Evolutionary conservation across 2,797 vertebrate genomes (phyloP).

Genomic region (Dallia pectoralis): DNA sequence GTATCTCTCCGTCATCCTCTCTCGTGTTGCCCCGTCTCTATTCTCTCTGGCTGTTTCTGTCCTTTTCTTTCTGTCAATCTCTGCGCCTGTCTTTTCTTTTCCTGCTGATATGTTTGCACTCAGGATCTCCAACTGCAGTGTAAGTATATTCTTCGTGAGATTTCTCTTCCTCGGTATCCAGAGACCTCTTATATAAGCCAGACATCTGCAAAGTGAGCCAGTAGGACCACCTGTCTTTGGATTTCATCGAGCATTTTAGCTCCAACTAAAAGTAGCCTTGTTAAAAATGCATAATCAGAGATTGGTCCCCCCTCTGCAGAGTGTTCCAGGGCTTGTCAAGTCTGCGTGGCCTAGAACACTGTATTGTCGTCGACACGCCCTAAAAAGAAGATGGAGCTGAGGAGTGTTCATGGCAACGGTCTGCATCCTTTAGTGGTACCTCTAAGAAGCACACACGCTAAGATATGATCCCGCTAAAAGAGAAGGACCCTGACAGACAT

Average conservation of each 20-base stretch:
- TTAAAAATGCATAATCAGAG: constrained; percentile 19
- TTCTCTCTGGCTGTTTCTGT: not conserved
- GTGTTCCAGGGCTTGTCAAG: constrained; percentile 9
- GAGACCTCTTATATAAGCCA: constrained; percentile 14
- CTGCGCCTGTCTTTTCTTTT: not conserved
- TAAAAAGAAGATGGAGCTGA: constrained; percentile 37
- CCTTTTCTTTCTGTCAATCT: constrained; percentile 1
- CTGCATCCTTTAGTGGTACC: constrained; percentile 24
- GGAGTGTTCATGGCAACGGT: constrained; percentile 31
- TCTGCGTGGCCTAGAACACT: constrained; percentile 29
- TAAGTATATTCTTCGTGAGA: not conserved
- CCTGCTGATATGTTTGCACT: not conserved
- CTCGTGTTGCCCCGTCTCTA: constrained; percentile 14
- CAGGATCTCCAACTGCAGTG: not conserved
- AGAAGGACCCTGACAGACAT: constrained; percentile 51
- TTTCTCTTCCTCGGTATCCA: not conserved
- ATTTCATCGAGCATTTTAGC: constrained; percentile 23
- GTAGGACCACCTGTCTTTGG: constrained; percentile 23
- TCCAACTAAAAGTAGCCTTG: constrained; percentile 15
- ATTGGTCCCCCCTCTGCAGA: constrained; percentile 10
- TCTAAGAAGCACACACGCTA: not conserved
- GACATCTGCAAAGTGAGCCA: constrained; percentile 24
- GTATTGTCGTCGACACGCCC: constrained; percentile 36
- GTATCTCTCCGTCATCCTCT: not conserved
- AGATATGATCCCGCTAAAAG: constrained; percentile 28